A percentile compares a stretch with the other conserved stretches of the same genome.
These are phyloP conservation scores for Patella ulyssiponensis DNA, from an alignment of 2,888 invertebrate species.

Conservation along the genomic window DNA sequence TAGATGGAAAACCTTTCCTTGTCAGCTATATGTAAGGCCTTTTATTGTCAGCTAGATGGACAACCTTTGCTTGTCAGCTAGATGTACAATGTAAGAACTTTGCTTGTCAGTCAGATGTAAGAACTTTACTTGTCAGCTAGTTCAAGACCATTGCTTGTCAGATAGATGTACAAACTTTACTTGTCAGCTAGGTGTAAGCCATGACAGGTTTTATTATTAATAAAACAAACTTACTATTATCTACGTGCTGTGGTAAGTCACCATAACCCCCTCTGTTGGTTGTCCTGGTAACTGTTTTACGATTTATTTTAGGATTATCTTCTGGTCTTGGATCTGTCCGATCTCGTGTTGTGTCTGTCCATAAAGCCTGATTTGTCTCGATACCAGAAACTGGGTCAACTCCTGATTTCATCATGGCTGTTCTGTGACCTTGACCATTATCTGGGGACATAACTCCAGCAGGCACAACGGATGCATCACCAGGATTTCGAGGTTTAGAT, in stretches of 20 bases:
- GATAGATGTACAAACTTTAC: no score
- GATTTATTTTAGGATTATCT: slow-evolving; percentile 6
- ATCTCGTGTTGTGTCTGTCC: slow-evolving; percentile 53
- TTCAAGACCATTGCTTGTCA: no score
- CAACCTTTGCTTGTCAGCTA: no score
- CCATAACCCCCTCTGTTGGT: not conserved
- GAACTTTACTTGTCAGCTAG: no score
- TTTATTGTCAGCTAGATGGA: no score
- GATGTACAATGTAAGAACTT: no score
- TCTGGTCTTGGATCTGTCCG: slow-evolving; percentile 52
- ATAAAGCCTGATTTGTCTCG: slow-evolving; percentile 52
- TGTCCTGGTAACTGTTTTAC: not conserved
- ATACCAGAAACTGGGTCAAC: slow-evolving; percentile 48
- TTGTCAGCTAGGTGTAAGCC: no score
- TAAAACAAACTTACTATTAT: slow-evolving; percentile 1
- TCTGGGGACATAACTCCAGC: slow-evolving; percentile 39
- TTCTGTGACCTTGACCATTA: slow-evolving; percentile 40
- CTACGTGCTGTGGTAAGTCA: not conserved
- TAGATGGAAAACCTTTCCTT: no score
- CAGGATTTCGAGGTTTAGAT: slow-evolving; percentile 15
- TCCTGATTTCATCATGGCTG: slow-evolving; percentile 46
- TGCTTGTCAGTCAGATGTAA: no score
- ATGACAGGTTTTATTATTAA: no score
- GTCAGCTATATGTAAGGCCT: no score
- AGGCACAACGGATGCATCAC: not conserved